phyloP scores from a whole-genome alignment of 2,113 vertebrate genomes.

The Acanthisitta chloris region DNA sequence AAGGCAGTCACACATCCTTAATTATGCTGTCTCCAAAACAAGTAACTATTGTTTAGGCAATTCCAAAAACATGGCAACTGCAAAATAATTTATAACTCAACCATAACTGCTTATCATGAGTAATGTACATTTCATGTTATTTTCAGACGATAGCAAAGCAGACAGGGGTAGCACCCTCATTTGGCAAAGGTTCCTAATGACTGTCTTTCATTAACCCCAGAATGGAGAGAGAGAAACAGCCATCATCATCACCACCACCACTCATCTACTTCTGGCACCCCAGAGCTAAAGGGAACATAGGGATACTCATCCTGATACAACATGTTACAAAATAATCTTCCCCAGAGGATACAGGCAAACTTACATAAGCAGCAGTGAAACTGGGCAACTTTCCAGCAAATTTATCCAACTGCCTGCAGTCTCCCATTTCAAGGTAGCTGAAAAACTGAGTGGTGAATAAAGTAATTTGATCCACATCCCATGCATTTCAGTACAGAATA shows the following conservation, averaged over 20 bases:
- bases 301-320: not conserved
- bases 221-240: not conserved
- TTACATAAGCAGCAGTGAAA: slow-evolving; percentile 42
- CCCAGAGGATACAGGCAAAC: not conserved
- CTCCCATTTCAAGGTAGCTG: slow-evolving; percentile 48
- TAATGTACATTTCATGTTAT: not conserved
- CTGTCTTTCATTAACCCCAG: not conserved
- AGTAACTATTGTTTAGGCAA: not conserved
- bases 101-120: not conserved
- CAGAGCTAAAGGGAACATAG: not conserved
- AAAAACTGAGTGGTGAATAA: not conserved
- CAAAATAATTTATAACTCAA: not conserved
- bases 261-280: not conserved
- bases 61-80: not conserved
- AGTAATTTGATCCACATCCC: slow-evolving; percentile 10
- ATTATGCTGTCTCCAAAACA: not conserved
- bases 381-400: not conserved
- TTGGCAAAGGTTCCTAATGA: not conserved
- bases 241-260: not conserved
- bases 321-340: not conserved
- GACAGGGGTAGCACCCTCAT: not conserved
- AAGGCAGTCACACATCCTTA: not conserved
- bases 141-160: not conserved
- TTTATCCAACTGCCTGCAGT: slow-evolving; percentile 15
- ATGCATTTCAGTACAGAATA: slow-evolving; percentile 1